Evolutionary conservation across 2,797 vertebrate genomes (phyloP).

Genomic region (Acanthurus leucopareius): DNA sequence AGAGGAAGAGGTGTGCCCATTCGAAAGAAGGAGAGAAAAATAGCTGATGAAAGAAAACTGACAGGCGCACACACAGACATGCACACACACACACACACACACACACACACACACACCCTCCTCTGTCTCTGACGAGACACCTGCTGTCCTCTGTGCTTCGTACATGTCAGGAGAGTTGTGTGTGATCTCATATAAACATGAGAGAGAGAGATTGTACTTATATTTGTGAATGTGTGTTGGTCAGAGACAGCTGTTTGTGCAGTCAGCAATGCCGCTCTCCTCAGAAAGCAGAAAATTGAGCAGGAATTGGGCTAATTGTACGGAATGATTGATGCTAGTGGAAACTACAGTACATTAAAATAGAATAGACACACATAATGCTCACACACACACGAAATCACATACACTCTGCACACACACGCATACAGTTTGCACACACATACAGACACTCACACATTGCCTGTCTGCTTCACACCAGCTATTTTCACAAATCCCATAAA

Average conservation of each 20-base stretch:
- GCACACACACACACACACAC: constrained; percentile 27
- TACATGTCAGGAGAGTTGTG: constrained; percentile 36
- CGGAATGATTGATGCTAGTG: constrained; percentile 94
- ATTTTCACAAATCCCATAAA: constrained; percentile 20
- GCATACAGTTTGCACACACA: background rate
- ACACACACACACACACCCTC: constrained; percentile 68
- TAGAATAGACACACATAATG: constrained; percentile 14
- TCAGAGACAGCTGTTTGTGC: constrained; percentile 91
- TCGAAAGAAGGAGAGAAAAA: constrained; percentile 66
- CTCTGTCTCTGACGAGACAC: constrained; percentile 89
- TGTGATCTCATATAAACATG: constrained; percentile 30
- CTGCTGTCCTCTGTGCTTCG: constrained; percentile 76
- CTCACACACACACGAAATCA: background rate
- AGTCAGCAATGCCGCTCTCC: constrained; percentile 90
- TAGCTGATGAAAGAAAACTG: constrained; percentile 75
- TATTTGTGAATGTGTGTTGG: constrained; percentile 63
- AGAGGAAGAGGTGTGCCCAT: constrained; percentile 82
- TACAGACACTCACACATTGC: constrained; percentile 76
- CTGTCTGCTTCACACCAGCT: constrained; percentile 74
- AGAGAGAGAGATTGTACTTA: constrained; percentile 73
- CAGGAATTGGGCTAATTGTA: constrained; percentile 92
- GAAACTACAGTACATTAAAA: constrained; percentile 91
- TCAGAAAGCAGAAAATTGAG: constrained; percentile 91
- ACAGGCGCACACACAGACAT: constrained; percentile 65
- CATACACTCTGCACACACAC: background rate